Conservation (phyloP, 2,888 invertebrate genomes). For the Danaus chrysippus region DNA sequence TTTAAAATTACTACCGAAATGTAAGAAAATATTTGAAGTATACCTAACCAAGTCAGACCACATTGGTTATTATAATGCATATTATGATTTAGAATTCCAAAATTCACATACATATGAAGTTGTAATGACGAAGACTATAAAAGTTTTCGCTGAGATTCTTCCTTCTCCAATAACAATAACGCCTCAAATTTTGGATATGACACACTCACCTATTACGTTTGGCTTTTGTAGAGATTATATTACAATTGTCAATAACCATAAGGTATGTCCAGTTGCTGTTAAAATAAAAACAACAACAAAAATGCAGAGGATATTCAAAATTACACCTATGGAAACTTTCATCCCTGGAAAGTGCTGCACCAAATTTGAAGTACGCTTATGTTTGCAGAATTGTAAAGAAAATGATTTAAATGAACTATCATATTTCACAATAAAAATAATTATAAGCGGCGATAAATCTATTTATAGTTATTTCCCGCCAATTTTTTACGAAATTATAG, state of each 20-base stretch:
- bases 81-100: slow-evolving; percentile 52
- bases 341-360: slow-evolving; percentile 42
- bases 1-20: slow-evolving; percentile 41
- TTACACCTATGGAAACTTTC: slow-evolving; percentile 48
- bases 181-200: slow-evolving; percentile 60
- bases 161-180: slow-evolving; percentile 54
- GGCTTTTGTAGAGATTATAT: slow-evolving; percentile 54
- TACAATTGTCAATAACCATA: slow-evolving; percentile 51
- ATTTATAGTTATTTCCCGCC: slow-evolving; percentile 54
- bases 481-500: slow-evolving; percentile 59
- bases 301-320: slow-evolving; percentile 53
- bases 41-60: slow-evolving; percentile 54
- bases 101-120: slow-evolving; percentile 41
- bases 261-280: slow-evolving; percentile 43
- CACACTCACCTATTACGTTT: slow-evolving; percentile 44
- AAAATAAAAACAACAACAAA: slow-evolving; percentile 54
- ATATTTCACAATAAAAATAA: slow-evolving; percentile 61
- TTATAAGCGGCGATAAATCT: slow-evolving; percentile 43
- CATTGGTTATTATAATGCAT: slow-evolving; percentile 57
- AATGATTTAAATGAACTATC: slow-evolving; percentile 43
- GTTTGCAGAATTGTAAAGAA: slow-evolving; percentile 38
- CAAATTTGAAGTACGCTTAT: slow-evolving; percentile 46
- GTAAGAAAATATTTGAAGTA: slow-evolving; percentile 42
- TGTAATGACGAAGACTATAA: slow-evolving; percentile 44
- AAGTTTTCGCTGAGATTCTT: slow-evolving; percentile 55